These are phyloP conservation scores for Anhinga anhinga DNA, from an alignment of 2,113 vertebrate species.

Conservation along the genomic window DNA sequence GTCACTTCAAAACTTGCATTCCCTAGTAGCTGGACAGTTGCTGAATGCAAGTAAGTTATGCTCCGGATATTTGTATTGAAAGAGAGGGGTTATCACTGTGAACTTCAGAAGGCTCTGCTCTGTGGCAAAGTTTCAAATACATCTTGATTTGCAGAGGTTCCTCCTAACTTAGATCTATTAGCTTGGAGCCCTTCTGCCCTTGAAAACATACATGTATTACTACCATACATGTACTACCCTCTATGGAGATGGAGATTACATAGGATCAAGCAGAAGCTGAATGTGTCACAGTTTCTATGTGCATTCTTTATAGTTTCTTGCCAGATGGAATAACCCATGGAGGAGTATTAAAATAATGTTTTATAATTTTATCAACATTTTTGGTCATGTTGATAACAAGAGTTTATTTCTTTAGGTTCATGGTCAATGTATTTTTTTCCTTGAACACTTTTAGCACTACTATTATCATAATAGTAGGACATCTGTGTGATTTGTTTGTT, in stretches of 20 bases:
- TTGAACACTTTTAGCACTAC: not conserved
- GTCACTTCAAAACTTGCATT: not conserved
- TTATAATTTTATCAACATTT: not conserved
- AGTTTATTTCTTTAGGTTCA: not conserved
- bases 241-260: not conserved
- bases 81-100: not conserved
- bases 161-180: not conserved
- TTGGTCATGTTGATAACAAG: not conserved
- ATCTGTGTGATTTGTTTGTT: not conserved
- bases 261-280: not conserved
- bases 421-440: not conserved
- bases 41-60: not conserved
- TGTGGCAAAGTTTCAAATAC: not conserved
- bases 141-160: not conserved
- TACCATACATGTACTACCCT: not conserved
- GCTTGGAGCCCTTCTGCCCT: not conserved
- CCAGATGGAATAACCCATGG: not conserved
- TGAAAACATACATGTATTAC: not conserved
- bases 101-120: not conserved
- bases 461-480: not conserved
- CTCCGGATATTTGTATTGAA: not conserved
- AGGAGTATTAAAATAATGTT: not conserved
- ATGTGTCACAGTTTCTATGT: not conserved
- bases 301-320: not conserved
- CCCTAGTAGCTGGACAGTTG: not conserved